Evolutionary conservation across 2,797 vertebrate genomes (phyloP).

Genomic region (Eospalax fontanierii): DNA sequence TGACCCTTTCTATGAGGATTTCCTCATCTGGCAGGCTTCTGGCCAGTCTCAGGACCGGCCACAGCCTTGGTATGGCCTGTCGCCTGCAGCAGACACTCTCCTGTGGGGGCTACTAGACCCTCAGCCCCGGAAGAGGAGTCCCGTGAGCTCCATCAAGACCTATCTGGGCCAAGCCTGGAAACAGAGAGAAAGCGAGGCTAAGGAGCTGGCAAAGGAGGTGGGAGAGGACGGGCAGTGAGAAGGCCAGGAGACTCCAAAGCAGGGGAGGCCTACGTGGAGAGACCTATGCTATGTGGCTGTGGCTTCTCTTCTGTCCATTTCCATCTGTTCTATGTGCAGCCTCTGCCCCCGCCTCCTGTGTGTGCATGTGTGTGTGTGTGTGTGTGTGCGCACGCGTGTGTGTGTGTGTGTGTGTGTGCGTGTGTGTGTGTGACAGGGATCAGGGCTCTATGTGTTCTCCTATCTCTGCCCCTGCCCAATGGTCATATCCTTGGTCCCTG

Average conservation of each 20-base stretch:
- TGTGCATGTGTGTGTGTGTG: neutral
- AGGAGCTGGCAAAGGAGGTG: constrained; percentile 84
- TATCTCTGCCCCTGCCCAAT: too few species aligned
- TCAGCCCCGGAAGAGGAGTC: constrained; percentile 89
- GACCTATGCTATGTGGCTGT: neutral
- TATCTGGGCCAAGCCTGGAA: constrained; percentile 92
- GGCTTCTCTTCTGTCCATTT: neutral
- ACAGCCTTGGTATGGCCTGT: constrained; percentile 94
- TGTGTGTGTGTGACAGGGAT: too few species aligned
- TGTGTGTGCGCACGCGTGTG: neutral
- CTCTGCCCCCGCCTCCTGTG: neutral
- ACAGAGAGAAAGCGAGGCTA: constrained; percentile 80
- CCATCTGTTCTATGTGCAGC: fast-evolving
- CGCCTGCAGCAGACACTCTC: constrained; percentile 90
- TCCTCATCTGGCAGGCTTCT: constrained; percentile 92
- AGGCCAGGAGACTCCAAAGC: fast-evolving
- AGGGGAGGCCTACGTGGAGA: too few species aligned
- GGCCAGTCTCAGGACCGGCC: constrained; percentile 88
- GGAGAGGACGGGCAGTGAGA: constrained; percentile 6
- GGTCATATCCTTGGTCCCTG: too few species aligned
- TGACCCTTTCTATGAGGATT: constrained; percentile 94
- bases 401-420: neutral
- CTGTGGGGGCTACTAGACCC: constrained; percentile 93
- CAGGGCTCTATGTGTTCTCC: too few species aligned
- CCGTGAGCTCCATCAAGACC: constrained; percentile 90